phyloP scores from a whole-genome alignment of 2,113 vertebrate genomes.

The Microcebus tavaratra region DNA sequence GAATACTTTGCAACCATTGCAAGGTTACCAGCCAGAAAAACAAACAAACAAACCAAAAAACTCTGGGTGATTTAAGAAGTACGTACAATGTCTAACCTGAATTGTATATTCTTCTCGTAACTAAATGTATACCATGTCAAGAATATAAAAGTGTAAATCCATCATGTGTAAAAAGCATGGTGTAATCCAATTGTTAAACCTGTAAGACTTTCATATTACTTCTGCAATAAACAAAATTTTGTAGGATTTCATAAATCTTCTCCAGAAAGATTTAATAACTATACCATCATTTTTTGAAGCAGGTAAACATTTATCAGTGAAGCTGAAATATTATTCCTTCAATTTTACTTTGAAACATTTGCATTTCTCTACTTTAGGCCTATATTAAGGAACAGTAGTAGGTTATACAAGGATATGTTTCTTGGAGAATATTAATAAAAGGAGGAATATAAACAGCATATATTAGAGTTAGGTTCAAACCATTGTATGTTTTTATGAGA shows the following conservation, averaged over 20 bases:
- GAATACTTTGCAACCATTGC: background rate
- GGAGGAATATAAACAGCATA: background rate
- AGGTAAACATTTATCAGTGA: conserved; percentile 51
- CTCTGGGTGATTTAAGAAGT: background rate
- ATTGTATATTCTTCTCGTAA: conserved; percentile 12
- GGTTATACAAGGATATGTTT: background rate
- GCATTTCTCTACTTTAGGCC: background rate
- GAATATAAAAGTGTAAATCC: conserved; percentile 58
- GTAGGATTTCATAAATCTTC: conserved; percentile 59
- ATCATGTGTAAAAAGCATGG: background rate
- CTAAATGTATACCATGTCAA: conserved; percentile 36
- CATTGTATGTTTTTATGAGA: background rate
- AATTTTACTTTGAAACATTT: background rate
- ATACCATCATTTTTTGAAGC: conserved; percentile 22
- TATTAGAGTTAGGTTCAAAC: background rate
- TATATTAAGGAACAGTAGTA: background rate
- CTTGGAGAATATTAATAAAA: conserved; percentile 1
- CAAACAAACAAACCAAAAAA: background rate
- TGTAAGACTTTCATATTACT: conserved; percentile 24
- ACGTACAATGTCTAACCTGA: background rate
- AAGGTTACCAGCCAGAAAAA: background rate
- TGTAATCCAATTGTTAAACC: conserved; percentile 41
- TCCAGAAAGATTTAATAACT: conserved; percentile 56
- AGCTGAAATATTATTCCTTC: background rate
- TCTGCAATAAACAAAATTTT: conserved; percentile 52